Conservation (phyloP, 2,113 vertebrate genomes). For the Rhagologus leucostigma region DNA sequence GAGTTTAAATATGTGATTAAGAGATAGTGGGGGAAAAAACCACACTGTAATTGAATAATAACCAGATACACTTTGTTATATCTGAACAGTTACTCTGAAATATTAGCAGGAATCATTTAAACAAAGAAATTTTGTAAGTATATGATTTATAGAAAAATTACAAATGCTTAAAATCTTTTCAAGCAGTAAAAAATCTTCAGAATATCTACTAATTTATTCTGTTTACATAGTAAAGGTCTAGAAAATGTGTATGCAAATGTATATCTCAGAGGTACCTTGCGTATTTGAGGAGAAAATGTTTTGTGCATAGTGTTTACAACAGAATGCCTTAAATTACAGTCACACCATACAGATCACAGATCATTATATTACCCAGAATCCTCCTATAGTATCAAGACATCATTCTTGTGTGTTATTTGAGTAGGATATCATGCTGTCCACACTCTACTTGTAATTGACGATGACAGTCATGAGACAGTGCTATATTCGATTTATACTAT, state of each 20-base stretch:
- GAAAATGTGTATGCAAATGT: background rate
- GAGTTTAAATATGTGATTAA: background rate
- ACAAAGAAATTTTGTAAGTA: background rate
- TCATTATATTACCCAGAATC: background rate
- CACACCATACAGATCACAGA: background rate
- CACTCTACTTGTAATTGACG: background rate
- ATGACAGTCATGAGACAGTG: background rate
- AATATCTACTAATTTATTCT: background rate
- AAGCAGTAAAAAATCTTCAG: background rate
- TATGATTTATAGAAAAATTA: background rate
- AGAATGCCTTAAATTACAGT: background rate
- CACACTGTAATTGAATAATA: background rate
- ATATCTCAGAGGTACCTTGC: background rate
- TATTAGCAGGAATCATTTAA: background rate
- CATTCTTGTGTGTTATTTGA: background rate
- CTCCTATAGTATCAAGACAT: background rate
- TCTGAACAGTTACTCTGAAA: background rate
- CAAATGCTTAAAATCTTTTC: background rate
- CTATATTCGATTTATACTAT: background rate
- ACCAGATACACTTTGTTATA: background rate
- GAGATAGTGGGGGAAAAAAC: rapidly evolving
- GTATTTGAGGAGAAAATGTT: background rate
- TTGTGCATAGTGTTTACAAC: background rate
- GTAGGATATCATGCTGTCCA: background rate
- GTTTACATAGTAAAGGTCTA: background rate